Evolutionary conservation across 2,113 vertebrate genomes (phyloP), one percentile per base, ranked within the genome.

Genomic region (Spheniscus mendiculus): DNA sequence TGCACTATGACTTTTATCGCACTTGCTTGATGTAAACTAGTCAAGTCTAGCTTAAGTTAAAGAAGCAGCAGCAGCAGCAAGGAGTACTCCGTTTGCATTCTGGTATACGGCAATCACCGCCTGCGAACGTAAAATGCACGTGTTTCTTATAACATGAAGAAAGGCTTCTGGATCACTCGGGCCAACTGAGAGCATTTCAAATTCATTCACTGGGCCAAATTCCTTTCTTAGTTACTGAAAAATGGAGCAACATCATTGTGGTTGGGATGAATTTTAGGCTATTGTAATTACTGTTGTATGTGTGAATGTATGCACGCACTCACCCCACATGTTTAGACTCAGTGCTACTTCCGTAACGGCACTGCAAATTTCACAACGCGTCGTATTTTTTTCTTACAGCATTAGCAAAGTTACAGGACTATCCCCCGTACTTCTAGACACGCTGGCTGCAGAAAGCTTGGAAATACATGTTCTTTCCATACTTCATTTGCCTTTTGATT

Each of bases 141-240:
- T 92, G 83, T 89, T 96, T 93, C 93, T 74, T 92, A 17, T 66
- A 94, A 93, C 49, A 83, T 10, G 8, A 69, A 91, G 86, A 82
- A 96, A 97, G 76, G 85, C 42, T 86, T 69, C 70, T 94, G 79
- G 63, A 90, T 93, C 79, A 69, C 76, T 50, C 4, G 0, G 86
- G 66, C 70, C 87, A 88, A 61, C 53, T 26, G 40, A 90, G 53
- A 90, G 63, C 12, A 1, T 67, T 86, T 93, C 78, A 90, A 36
- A 91, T 76, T 61, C 90, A 86, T 40, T 70, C 82, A 80, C 25
- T 4, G 42, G 70, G 90, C 85, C 74, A 95, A 95, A 96, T 91
- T 95, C 93, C 93, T 78, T 82, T 71, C 93, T 44, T 8, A 59
- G 61, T 89, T 82, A 79, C 69, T 73, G 81, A 95, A 52, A 95